Evolutionary conservation across 2,797 vertebrate genomes (phyloP).

Genomic region (Synanceia verrucosa): DNA sequence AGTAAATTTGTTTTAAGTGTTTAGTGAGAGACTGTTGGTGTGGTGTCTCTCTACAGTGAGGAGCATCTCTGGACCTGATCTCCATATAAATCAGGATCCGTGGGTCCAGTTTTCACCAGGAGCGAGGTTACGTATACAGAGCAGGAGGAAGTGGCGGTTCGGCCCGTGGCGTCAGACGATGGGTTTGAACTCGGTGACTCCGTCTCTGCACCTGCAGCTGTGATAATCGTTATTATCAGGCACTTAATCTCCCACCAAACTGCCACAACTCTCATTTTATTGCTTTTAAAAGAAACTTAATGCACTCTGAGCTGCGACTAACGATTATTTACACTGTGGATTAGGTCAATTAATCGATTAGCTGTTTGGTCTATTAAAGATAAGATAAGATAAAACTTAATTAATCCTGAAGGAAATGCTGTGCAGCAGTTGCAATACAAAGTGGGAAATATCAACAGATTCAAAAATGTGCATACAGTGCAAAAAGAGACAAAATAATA

Average conservation of each 20-base stretch:
- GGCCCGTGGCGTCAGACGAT: constrained; percentile 39
- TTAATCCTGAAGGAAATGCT: no score
- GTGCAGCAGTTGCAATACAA: no score
- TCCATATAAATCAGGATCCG: constrained; percentile 59
- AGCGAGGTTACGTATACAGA: constrained; percentile 48
- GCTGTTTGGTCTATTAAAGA: no score
- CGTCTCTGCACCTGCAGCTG: constrained; percentile 90
- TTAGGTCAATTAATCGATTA: no score
- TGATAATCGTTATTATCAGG: constrained; percentile 74
- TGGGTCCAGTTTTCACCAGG: constrained; percentile 29
- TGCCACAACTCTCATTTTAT: constrained; percentile 5
- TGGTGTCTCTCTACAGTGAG: constrained; percentile 40
- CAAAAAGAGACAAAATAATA: no score
- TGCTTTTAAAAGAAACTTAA: neutral
- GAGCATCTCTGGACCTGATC: constrained; percentile 52
- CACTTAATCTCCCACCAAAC: constrained; percentile 76
- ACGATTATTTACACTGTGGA: neutral
- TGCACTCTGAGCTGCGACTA: neutral
- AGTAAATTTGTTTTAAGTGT: constrained; percentile 75
- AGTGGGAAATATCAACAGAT: no score
- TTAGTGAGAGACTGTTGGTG: constrained; percentile 61
- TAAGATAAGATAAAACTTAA: no score
- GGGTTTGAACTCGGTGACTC: constrained; percentile 78
- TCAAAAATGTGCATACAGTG: no score
- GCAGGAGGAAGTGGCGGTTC: constrained; percentile 12